Conservation (phyloP, 1,140 invertebrate species). For the Papilio aristodemus region DNA sequence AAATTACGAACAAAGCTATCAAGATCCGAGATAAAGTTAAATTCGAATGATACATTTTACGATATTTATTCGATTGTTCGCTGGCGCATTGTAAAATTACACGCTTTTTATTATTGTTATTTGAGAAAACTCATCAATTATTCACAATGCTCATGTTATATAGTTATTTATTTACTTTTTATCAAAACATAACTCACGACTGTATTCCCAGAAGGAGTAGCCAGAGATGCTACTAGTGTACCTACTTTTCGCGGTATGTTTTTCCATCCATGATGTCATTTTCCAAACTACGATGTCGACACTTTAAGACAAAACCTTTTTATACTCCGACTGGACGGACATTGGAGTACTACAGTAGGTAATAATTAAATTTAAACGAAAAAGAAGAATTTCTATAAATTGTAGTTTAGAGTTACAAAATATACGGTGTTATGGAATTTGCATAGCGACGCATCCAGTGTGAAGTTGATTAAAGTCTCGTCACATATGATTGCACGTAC, state of each 20-base stretch:
- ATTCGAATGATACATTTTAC: conserved; percentile 7
- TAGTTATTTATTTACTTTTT: background rate
- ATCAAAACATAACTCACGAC: background rate
- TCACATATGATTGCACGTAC: conserved; percentile 6
- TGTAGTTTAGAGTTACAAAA: background rate
- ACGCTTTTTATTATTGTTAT: conserved; percentile 30
- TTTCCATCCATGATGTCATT: no score
- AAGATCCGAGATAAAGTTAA: conserved; percentile 13
- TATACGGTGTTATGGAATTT: background rate
- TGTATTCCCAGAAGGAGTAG: background rate
- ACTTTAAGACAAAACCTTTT: no score
- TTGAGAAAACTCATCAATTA: conserved; percentile 7
- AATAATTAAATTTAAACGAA: no score
- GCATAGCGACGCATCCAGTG: background rate
- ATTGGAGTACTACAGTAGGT: no score
- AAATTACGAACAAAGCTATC: conserved; percentile 31
- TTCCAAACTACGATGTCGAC: no score
- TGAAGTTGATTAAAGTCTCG: background rate
- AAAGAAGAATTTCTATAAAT: no score
- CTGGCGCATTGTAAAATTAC: background rate
- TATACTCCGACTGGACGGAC: no score
- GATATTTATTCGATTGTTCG: conserved; percentile 8
- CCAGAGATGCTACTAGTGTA: no score
- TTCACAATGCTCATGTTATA: background rate
- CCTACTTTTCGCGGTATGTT: no score